Percentiles rank a stretch among this genome's conserved stretches.
Conservation (phyloP, 2,113 vertebrate genomes). For the Odobenus rosmarus region DNA sequence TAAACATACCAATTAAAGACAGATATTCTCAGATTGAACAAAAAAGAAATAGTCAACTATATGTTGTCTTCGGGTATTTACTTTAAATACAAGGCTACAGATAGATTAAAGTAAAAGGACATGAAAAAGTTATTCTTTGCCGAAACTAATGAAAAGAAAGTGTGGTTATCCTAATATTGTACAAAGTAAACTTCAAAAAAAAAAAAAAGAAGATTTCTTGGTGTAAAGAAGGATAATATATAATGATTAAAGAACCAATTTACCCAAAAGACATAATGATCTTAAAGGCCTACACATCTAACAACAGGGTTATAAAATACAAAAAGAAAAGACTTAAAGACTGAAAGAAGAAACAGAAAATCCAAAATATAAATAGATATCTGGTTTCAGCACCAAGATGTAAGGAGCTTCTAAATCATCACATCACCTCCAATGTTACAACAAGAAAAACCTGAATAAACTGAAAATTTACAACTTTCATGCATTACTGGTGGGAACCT, state of each 20-base stretch:
- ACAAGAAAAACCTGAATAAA: neutral
- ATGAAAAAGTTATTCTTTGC: neutral
- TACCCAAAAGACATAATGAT: neutral
- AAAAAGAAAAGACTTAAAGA: neutral
- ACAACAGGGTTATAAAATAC: neutral
- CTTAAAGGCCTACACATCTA: neutral
- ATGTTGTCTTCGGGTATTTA: accelerated
- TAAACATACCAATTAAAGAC: neutral
- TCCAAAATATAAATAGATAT: neutral
- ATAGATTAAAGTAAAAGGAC: neutral
- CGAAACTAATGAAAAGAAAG: neutral
- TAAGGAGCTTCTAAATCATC: neutral
- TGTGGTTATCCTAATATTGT: neutral
- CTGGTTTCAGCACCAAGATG: neutral
- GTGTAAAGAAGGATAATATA: neutral
- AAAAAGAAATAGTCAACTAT: neutral
- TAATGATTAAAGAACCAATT: neutral
- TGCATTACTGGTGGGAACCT: accelerated
- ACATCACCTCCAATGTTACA: neutral
- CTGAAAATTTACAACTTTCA: neutral
- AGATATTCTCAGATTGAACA: neutral
- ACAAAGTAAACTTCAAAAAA: neutral
- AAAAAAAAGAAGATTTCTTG: neutral
- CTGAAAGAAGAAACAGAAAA: neutral
- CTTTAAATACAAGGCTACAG: neutral